Conservation (phyloP, 2,797 vertebrate species). For the Enteromius paludinosus region DNA sequence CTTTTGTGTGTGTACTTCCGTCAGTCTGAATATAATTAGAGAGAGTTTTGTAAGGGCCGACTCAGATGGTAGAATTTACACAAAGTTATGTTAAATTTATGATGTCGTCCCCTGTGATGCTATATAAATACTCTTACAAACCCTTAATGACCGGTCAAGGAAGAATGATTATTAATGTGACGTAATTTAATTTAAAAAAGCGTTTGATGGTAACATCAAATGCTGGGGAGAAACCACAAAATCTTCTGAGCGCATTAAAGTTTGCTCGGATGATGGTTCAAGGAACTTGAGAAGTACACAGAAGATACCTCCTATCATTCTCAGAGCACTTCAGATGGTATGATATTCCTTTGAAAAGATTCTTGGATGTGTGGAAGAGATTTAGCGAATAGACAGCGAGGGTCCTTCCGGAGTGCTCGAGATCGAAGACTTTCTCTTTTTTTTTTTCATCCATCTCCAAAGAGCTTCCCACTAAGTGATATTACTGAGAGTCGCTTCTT, state of each 20-base stretch:
- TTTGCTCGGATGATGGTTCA: background rate
- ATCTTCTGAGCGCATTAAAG: background rate
- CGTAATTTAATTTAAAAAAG: background rate
- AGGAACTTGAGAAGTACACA: constrained; percentile 18
- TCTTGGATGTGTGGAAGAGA: constrained; percentile 40
- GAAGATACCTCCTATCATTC: constrained; percentile 24
- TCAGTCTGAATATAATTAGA: constrained; percentile 17
- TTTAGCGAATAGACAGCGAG: constrained; percentile 33
- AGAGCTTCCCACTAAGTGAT: constrained; percentile 42
- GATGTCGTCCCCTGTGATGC: background rate
- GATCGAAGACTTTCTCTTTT: constrained; percentile 18
- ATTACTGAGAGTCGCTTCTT: constrained; percentile 34
- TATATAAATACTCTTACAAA: background rate
- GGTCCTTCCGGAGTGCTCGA: constrained; percentile 28
- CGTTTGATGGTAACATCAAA: background rate
- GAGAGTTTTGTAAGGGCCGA: background rate
- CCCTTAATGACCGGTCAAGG: background rate
- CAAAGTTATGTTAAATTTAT: background rate
- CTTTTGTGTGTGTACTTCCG: background rate
- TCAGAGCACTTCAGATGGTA: constrained; percentile 26
- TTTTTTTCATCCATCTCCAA: constrained; percentile 15
- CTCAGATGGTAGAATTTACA: constrained; percentile 4
- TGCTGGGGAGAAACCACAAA: background rate
- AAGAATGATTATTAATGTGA: background rate
- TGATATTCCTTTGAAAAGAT: constrained; percentile 38